Conservation (phyloP, 2,797 vertebrate genomes). For the Thamnophis elegans region DNA sequence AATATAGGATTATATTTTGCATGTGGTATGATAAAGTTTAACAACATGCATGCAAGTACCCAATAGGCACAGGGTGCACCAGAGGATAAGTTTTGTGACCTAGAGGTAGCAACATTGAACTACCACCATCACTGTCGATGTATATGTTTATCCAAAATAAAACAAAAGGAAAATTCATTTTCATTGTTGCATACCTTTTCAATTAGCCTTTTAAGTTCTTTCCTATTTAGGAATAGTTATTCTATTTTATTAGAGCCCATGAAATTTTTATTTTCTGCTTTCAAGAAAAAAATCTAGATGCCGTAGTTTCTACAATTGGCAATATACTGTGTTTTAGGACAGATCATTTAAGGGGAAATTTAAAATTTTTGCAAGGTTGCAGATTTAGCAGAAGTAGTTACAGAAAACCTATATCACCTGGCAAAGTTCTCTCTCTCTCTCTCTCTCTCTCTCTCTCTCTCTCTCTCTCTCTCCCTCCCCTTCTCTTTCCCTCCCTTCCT, state of each 20-base stretch:
- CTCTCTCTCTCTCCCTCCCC: no score
- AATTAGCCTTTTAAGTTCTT: not conserved
- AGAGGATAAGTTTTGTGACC: not conserved
- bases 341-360: not conserved
- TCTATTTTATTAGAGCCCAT: not conserved
- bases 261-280: not conserved
- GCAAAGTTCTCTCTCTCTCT: not conserved
- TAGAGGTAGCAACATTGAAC: not conserved
- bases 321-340: not conserved
- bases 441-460: no score
- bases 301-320: not conserved
- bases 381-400: not conserved
- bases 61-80: not conserved
- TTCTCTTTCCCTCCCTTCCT: no score
- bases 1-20: not conserved
- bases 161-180: not conserved
- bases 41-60: not conserved
- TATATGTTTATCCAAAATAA: not conserved
- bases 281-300: not conserved
- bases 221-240: not conserved
- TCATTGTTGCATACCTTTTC: not conserved
- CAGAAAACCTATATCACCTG: not conserved
- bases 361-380: not conserved
- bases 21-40: not conserved
- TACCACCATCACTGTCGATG: not conserved